phyloP scores from a whole-genome alignment of 2,797 vertebrate genomes.

The Acanthurus lineatus region DNA sequence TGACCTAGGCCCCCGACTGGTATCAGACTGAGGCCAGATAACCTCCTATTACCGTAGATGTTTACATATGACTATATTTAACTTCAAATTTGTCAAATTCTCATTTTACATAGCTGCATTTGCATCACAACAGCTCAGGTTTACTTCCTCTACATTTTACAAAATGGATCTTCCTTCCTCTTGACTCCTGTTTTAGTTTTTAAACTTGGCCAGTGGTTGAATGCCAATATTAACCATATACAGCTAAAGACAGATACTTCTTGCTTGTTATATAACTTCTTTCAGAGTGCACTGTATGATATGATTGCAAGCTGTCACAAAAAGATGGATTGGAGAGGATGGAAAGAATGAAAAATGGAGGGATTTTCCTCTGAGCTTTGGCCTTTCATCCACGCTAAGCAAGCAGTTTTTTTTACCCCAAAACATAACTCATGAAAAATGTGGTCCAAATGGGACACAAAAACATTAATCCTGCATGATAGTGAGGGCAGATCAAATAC shows the following conservation, averaged over 20 bases:
- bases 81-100: slow-evolving; percentile 28
- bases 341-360: too few species aligned
- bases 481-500: neutral
- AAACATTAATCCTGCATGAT: neutral
- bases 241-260: neutral
- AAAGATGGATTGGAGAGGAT: neutral
- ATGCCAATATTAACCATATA: neutral
- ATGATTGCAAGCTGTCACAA: neutral
- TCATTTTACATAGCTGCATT: neutral
- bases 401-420: neutral
- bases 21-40: slow-evolving; percentile 49
- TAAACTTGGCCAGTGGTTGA: neutral
- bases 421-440: neutral
- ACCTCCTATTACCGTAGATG: slow-evolving; percentile 35
- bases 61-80: slow-evolving; percentile 55
- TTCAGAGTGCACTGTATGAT: neutral
- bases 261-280: neutral
- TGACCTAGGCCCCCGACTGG: slow-evolving; percentile 22
- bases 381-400: too few species aligned
- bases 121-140: slow-evolving; percentile 25
- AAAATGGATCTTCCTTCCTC: slow-evolving; percentile 12
- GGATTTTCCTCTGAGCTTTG: too few species aligned
- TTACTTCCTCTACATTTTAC: slow-evolving; percentile 8
- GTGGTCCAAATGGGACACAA: neutral
- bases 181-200: neutral